A percentile compares a stretch with the other conserved stretches of the same genome.
Conservation (phyloP, 2,797 vertebrate species). For the Lutjanus argentimaculatus region DNA sequence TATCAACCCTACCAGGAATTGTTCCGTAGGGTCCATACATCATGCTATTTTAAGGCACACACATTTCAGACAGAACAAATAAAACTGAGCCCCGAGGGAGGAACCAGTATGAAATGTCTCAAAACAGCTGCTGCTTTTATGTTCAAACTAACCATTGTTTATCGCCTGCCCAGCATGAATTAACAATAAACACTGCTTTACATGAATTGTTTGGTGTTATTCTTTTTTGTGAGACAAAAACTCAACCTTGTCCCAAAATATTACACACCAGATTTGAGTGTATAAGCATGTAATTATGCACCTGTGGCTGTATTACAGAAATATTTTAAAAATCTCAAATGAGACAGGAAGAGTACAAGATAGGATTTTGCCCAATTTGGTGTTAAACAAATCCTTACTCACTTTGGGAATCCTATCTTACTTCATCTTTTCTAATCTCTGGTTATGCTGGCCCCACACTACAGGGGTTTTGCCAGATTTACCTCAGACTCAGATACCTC, state of each 20-base stretch:
- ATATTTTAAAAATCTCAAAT: too few species aligned
- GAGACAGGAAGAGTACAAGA: too few species aligned
- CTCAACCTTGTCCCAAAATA: background rate
- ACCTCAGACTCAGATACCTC: too few species aligned
- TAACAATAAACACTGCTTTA: constrained; percentile 6
- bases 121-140: constrained; percentile 60
- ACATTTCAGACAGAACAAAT: constrained; percentile 72
- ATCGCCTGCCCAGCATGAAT: constrained; percentile 36
- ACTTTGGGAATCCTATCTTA: too few species aligned
- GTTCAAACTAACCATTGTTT: constrained; percentile 38
- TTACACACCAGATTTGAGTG: background rate
- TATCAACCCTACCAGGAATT: constrained; percentile 71
- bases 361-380: too few species aligned
- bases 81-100: constrained; percentile 56
- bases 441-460: too few species aligned
- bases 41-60: constrained; percentile 73
- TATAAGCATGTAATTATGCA: background rate
- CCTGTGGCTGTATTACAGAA: too few species aligned
- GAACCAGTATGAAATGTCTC: constrained; percentile 41
- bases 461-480: too few species aligned
- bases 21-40: constrained; percentile 64
- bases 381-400: too few species aligned
- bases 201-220: background rate
- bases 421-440: too few species aligned
- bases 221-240: background rate